phyloP scores from a whole-genome alignment of 2,113 vertebrate species.

The Phainopepla nitens region DNA sequence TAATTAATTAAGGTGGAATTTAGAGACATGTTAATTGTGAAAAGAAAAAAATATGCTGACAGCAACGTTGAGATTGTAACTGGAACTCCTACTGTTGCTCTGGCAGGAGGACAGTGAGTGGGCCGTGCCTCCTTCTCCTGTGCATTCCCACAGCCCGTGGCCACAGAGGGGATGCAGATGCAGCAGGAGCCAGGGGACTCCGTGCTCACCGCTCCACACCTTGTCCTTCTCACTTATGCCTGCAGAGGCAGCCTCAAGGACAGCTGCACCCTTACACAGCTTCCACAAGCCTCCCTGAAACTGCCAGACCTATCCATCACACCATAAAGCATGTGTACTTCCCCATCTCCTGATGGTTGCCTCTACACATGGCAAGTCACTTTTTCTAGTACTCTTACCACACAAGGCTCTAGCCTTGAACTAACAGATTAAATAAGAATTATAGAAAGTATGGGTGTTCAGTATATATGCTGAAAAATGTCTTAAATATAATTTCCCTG shows the following conservation, averaged over 20 bases:
- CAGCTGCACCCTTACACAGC: neutral
- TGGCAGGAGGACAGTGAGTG: neutral
- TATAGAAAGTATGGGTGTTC: neutral
- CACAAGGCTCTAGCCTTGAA: neutral
- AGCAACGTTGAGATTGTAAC: neutral
- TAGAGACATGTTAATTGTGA: neutral
- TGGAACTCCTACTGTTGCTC: accelerated
- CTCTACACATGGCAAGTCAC: neutral
- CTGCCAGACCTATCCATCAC: neutral
- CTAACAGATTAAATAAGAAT: neutral
- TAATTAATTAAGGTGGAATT: neutral
- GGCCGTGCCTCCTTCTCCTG: neutral
- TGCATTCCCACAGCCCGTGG: neutral
- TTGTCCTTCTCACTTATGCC: neutral
- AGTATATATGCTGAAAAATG: neutral
- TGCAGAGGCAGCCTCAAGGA: too few species aligned
- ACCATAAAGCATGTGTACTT: neutral
- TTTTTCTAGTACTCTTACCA: neutral
- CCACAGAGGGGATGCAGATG: accelerated
- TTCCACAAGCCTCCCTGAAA: neutral
- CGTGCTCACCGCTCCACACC: neutral
- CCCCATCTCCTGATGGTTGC: neutral
- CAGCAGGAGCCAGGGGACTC: accelerated
- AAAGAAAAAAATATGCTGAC: neutral
- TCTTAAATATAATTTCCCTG: neutral